phyloP scores from a whole-genome alignment of 2,797 vertebrate species.

The Triplophysa bombifrons region DNA sequence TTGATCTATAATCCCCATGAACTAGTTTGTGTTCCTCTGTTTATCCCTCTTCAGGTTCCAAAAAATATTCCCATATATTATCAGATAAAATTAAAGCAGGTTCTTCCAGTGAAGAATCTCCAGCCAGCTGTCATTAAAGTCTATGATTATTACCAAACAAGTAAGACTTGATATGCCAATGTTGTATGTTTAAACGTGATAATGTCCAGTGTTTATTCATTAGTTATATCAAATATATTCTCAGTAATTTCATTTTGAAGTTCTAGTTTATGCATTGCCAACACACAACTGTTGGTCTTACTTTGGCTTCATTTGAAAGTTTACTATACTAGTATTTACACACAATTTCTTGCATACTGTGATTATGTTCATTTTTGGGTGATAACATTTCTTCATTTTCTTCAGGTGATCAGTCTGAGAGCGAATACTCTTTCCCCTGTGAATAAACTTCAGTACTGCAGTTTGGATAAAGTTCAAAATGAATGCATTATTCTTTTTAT shows the following conservation, averaged over 20 bases:
- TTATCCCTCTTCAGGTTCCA: background rate
- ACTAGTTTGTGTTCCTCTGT: background rate
- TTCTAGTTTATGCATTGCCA: background rate
- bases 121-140: slow-evolving; percentile 39
- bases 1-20: background rate
- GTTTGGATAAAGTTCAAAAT: too few relatives aligned
- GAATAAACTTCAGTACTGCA: background rate
- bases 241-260: too few relatives aligned
- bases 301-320: too few relatives aligned
- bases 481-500: too few relatives aligned
- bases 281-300: too few relatives aligned
- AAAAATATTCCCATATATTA: background rate
- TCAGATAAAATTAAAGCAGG: slow-evolving; percentile 1
- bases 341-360: background rate
- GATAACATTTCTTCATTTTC: background rate
- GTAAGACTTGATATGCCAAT: slow-evolving; percentile 5
- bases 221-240: background rate
- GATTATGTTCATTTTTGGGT: too few relatives aligned
- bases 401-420: slow-evolving; percentile 27
- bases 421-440: slow-evolving; percentile 7
- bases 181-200: background rate
- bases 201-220: too few relatives aligned
- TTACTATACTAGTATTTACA: too few relatives aligned
- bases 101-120: slow-evolving; percentile 31
- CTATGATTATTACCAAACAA: slow-evolving; percentile 43